A percentile compares a stretch with the other conserved stretches of the same genome.
These are phyloP conservation scores for Shinisaurus crocodilurus DNA, from an alignment of 2,113 vertebrate genomes.

Conservation along the genomic window DNA sequence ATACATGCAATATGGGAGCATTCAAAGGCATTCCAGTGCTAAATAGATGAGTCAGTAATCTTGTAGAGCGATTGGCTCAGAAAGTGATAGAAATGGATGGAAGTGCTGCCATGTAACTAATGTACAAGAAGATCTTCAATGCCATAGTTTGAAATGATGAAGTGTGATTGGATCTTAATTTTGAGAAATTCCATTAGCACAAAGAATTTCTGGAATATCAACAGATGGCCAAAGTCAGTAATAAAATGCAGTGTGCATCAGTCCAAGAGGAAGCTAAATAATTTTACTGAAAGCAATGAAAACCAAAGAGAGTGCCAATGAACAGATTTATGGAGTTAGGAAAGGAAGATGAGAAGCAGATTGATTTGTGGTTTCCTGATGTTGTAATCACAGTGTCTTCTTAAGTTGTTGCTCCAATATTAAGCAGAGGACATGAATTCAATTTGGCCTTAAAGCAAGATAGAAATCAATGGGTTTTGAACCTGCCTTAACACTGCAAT, in stretches of 20 bases:
- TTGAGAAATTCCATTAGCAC: slow-evolving; percentile 41
- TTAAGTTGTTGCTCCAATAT: neutral
- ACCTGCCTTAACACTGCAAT: neutral
- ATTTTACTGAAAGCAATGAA: slow-evolving; percentile 58
- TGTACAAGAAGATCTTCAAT: slow-evolving; percentile 14
- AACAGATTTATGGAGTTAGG: slow-evolving; percentile 44
- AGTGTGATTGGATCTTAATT: slow-evolving; percentile 20
- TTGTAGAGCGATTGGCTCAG: neutral
- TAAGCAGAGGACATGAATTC: neutral
- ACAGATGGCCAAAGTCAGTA: slow-evolving; percentile 33
- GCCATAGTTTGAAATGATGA: slow-evolving; percentile 18
- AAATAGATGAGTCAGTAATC: neutral
- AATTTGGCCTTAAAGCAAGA: neutral
- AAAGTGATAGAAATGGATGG: neutral
- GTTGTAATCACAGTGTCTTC: slow-evolving; percentile 35
- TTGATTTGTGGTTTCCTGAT: slow-evolving; percentile 50
- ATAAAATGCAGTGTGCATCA: neutral
- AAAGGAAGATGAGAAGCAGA: slow-evolving; percentile 48
- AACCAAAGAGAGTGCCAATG: slow-evolving; percentile 42
- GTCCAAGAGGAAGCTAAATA: slow-evolving; percentile 41
- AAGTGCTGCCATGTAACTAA: neutral
- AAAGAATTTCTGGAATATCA: slow-evolving; percentile 37
- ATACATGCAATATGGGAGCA: too few species aligned
- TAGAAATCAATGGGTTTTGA: neutral
- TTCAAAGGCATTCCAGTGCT: neutral